Evolutionary conservation across 2,888 invertebrate genomes (phyloP), one percentile per base, ranked within the genome.

Genomic region (Colostygia pectinataria): DNA sequence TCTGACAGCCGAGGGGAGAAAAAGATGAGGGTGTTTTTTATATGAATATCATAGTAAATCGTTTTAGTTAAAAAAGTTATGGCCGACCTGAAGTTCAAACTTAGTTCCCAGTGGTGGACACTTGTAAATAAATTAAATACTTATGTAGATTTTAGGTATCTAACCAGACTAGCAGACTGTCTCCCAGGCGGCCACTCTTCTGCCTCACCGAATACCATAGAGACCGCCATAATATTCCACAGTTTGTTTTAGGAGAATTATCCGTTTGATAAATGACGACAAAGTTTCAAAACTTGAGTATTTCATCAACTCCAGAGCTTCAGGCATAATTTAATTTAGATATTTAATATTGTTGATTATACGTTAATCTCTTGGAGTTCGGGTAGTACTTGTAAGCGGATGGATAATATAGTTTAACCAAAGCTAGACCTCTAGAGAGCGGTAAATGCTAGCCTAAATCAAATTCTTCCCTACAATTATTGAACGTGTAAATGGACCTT

Each of bases 261-360:
- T 57, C 34, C 51, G 34, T 56, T 56, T 61, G 55, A 61, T 57
- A 58, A 58, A 61, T 56, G 51, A 61, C 49, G 46, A 53, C 51
- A 31, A 61, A 61, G 58, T 58, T 61, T 54, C 36, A 34, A 41
- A 60, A 58, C 56, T 58, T 55, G 44, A 55, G 54, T 59, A 50
- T 61, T 60, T 58, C 61, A 55, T 52, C 58, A 53, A 56, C 58
- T 51, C 54, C 43, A 23, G 40, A 52, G 45, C 42, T 49, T 55
- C 49, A 49, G 48, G 51, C 53, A 29, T 55, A 57, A 61, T 55
- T 61, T 51, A 53, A 58, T 56, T 58, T 56, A 46, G 53, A 44
- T 56, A 55, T 58, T 60, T 61, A 61, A 56, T 61, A 56, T 55
- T 57, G 58, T 58, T 61, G 56, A 61, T 61, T 55, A n/a, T n/a